Evolutionary conservation across 2,113 vertebrate species (phyloP).

Genomic region (Aleadryas rufinucha): DNA sequence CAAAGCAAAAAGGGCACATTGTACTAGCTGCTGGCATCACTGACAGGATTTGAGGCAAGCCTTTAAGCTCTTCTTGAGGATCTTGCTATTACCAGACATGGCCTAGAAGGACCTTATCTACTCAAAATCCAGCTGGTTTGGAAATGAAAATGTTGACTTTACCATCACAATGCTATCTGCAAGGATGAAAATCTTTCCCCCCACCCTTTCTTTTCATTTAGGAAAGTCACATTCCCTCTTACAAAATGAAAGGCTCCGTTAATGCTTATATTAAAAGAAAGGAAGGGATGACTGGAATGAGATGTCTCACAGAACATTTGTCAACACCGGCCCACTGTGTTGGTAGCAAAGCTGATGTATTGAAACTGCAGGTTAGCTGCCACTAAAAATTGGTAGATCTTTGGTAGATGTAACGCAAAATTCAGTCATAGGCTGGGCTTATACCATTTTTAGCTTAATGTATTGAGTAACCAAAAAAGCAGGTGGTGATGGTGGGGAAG

Average conservation of each 20-base stretch:
- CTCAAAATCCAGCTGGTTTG: not conserved
- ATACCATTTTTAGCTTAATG: not conserved
- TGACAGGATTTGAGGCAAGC: not conserved
- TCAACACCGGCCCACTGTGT: not conserved
- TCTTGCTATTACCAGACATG: not conserved
- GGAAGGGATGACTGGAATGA: not conserved
- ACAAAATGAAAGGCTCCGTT: not conserved
- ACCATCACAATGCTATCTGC: not conserved
- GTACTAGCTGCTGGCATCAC: not conserved
- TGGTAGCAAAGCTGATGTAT: not conserved
- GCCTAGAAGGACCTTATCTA: not conserved
- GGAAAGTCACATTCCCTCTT: not conserved
- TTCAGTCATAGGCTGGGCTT: not conserved
- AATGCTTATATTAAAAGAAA: not conserved
- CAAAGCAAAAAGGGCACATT: constrained; percentile 6
- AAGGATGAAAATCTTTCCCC: not conserved
- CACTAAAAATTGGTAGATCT: not conserved
- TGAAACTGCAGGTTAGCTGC: not conserved
- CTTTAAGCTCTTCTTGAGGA: not conserved
- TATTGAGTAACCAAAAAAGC: not conserved
- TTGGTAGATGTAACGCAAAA: not conserved
- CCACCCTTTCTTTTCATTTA: not conserved
- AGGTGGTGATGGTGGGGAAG: not conserved
- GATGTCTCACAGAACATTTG: not conserved
- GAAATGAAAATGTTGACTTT: not conserved